Conservation (phyloP, 1,140 invertebrate species). For the Trachymyrmex septentrionalis region DNA sequence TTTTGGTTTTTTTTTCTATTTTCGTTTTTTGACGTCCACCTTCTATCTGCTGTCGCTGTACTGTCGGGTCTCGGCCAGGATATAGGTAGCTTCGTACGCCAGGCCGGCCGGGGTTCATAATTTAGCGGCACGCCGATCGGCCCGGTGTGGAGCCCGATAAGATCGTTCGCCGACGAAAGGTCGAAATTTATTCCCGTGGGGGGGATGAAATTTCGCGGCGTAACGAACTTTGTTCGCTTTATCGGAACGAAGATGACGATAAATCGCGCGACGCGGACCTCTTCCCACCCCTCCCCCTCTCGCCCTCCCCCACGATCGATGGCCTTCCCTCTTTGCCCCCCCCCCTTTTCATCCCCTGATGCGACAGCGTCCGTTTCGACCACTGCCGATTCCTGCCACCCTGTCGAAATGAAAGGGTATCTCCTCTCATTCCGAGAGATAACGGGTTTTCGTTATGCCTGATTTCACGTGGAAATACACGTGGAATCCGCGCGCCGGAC, state of each 20-base stretch:
- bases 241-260: slow-evolving; percentile 62
- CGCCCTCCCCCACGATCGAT: slow-evolving; percentile 19
- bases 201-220: slow-evolving; percentile 61
- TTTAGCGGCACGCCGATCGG: slow-evolving; percentile 43
- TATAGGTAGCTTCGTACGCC: slow-evolving; percentile 48
- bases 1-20: too few relatives aligned
- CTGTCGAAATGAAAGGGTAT: slow-evolving; percentile 35
- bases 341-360: too few relatives aligned
- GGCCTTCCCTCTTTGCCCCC: background rate
- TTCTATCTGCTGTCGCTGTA: slow-evolving; percentile 45
- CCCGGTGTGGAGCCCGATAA: slow-evolving; percentile 43
- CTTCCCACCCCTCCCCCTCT: too few relatives aligned
- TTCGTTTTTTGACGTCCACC: background rate
- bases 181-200: slow-evolving; percentile 61
- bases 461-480: slow-evolving; percentile 39
- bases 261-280: slow-evolving; percentile 38
- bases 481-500: slow-evolving; percentile 9
- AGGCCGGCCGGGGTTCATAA: slow-evolving; percentile 49
- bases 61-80: slow-evolving; percentile 7
- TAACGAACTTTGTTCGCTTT: slow-evolving; percentile 65
- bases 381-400: slow-evolving; percentile 48
- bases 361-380: slow-evolving; percentile 56
- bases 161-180: slow-evolving; percentile 54
- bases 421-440: slow-evolving; percentile 4
- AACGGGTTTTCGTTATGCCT: slow-evolving; percentile 30